Base-by-base conservation (phyloP, 2,797 vertebrate genomes). In the Brachyalestes nurse region DNA sequence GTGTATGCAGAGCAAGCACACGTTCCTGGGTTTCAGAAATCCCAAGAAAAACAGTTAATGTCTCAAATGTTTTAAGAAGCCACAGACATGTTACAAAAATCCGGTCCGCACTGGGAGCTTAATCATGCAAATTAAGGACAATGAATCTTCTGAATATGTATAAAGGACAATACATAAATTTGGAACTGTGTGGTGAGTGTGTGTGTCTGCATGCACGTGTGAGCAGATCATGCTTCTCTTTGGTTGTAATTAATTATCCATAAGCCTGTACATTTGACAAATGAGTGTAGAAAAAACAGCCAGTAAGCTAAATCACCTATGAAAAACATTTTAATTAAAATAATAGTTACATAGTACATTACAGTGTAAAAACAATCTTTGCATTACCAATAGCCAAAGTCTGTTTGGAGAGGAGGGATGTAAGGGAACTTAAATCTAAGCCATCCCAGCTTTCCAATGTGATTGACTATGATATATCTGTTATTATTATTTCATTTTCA, bases 21-120 rank as follows among this genome's bases (percentile, higher is more conserved):
- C 72, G 62, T 38, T 74, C 53, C n/a, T n/a, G n/a, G 13, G 42
- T 38, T 49, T 79, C 45, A 4, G 23, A 74, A 75, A 47, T 62
- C 6, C 14, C 66, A n/a, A 78, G 23, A 45, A 40, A 60, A 40
- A 5, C 10, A 42, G 10, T 19, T 51, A 62, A 38, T 72, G 75
- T 74, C 10, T 21, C 58, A 62, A 28, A 66, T 72, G 23, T 57
- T 55, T 23, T 40, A 45, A 55, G 74, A 53, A 49, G 58, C 49
- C 5, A 70, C 61, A n/a, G n/a, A 16, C 25, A 10, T 77, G 80
- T 82, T 82, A 6, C 69, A 83, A 75, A 72, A 80, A 78, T 80
- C 61, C 47, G 75, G 49, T 64, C 28, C 6, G 13, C 8, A 4
- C 21, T 75, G 47, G 16, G 45, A 64, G 51, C 21, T 12, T 28